A percentile compares a stretch with the other conserved stretches of the same genome.
Evolutionary conservation across 1,140 invertebrate species (phyloP).

Genomic region (Drosophila watanabei): DNA sequence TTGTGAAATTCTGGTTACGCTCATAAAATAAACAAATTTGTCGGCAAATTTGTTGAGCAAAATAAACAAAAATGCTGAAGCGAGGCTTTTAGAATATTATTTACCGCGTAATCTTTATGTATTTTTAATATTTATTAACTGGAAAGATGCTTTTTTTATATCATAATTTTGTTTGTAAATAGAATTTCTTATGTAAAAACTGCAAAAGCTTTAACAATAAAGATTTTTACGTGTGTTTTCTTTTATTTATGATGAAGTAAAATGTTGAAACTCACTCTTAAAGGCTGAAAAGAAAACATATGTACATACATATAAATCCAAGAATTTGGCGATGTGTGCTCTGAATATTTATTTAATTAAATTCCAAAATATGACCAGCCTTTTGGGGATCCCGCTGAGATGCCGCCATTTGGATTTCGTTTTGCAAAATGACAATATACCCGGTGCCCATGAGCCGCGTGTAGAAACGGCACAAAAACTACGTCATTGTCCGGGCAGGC

Average conservation of each 20-base stretch:
- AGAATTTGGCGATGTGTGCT: background rate
- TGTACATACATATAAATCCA: background rate
- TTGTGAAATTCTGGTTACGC: background rate
- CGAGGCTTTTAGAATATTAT: background rate
- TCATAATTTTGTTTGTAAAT: too few species aligned
- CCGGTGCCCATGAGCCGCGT: background rate
- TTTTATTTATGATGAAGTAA: too few species aligned
- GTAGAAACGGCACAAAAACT: slow-evolving; percentile 10
- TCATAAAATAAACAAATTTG: slow-evolving; percentile 9
- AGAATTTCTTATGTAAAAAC: too few species aligned
- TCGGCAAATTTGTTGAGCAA: slow-evolving; percentile 5
- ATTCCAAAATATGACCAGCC: background rate
- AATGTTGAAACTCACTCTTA: too few species aligned
- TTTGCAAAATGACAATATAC: slow-evolving; percentile 3
- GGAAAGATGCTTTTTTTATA: too few species aligned
- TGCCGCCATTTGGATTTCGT: background rate
- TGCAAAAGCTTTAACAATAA: too few species aligned
- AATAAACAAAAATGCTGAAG: slow-evolving; percentile 2
- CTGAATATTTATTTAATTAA: background rate
- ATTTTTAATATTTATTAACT: background rate
- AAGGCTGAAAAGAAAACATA: too few species aligned
- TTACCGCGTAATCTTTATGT: background rate
- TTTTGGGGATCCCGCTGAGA: background rate
- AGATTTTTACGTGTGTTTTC: too few species aligned
- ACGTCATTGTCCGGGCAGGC: slow-evolving; percentile 5